These are phyloP conservation scores for Taxidea taxus DNA, from an alignment of 2,113 vertebrate species.

Conservation along the genomic window DNA sequence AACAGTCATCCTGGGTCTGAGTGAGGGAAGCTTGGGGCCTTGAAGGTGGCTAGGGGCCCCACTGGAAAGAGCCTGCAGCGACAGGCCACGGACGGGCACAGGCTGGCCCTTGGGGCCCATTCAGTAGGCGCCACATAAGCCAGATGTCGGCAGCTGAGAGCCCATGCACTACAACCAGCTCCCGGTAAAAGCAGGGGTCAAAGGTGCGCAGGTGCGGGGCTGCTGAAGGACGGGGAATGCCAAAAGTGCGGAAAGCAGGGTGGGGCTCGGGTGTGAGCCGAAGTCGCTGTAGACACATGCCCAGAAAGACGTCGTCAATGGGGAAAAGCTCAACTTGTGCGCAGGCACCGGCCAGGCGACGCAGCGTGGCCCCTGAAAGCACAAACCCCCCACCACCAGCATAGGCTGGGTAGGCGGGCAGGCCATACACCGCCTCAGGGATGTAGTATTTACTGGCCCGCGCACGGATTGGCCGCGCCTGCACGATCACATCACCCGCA, in stretches of 20 bases:
- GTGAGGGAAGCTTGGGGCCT: not conserved
- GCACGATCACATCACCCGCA: constrained; percentile 94
- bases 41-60: constrained; percentile 70
- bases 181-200: constrained; percentile 96
- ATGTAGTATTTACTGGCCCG: constrained; percentile 94
- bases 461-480: constrained; percentile 91
- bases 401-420: constrained; percentile 90
- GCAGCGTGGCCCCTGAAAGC: constrained; percentile 90
- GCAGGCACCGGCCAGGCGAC: constrained; percentile 88
- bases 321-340: constrained; percentile 96
- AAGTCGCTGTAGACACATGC: constrained; percentile 96
- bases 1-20: not conserved
- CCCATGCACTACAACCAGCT: constrained; percentile 97
- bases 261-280: constrained; percentile 89
- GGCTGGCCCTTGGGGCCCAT: constrained; percentile 84
- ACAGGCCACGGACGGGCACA: constrained; percentile 84
- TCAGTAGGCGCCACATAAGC: constrained; percentile 98
- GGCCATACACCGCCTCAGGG: constrained; percentile 92
- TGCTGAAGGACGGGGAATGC: constrained; percentile 92
- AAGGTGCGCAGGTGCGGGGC: constrained; percentile 95
- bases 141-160: constrained; percentile 95
- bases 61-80: constrained; percentile 80
- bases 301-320: constrained; percentile 96
- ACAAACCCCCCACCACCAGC: constrained; percentile 96
- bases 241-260: constrained; percentile 96